These are phyloP conservation scores for Phorcus lineatus DNA, from an alignment of 2,888 invertebrate genomes.

Conservation along the genomic window DNA sequence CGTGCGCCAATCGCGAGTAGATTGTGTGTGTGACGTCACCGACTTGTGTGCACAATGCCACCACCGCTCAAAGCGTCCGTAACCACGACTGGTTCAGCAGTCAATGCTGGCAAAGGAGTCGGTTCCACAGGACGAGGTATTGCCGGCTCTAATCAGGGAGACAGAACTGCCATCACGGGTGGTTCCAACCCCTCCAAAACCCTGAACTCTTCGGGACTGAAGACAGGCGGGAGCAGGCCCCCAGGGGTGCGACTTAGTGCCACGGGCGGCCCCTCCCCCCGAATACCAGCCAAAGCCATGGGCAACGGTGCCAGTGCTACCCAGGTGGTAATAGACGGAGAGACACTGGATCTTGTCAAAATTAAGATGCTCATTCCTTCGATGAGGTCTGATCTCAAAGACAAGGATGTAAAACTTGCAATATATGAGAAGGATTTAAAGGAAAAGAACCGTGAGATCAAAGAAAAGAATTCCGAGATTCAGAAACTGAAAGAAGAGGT, in stretches of 20 bases:
- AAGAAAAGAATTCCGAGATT: constrained; percentile 81
- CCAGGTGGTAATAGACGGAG: constrained; percentile 67
- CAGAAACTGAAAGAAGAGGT: constrained; percentile 82
- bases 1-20: constrained; percentile 16
- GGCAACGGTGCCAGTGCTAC: constrained; percentile 71
- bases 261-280: constrained; percentile 7
- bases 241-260: constrained; percentile 16
- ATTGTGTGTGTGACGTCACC: constrained; percentile 31
- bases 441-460: constrained; percentile 79
- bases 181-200: background rate
- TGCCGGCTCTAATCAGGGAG: background rate
- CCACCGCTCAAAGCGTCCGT: constrained; percentile 26
- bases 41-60: constrained; percentile 6
- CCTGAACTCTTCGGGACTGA: constrained; percentile 3
- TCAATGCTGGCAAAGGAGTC: background rate
- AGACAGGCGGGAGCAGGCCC: background rate
- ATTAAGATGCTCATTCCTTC: constrained; percentile 75
- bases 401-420: constrained; percentile 78
- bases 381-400: constrained; percentile 77
- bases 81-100: constrained; percentile 17
- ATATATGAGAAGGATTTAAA: constrained; percentile 79
- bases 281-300: constrained; percentile 52
- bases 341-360: constrained; percentile 66
- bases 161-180: background rate
- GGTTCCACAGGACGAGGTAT: background rate